These are phyloP conservation scores for Leptura quadrifasciata DNA, from an alignment of 2,888 invertebrate genomes.

Conservation along the genomic window DNA sequence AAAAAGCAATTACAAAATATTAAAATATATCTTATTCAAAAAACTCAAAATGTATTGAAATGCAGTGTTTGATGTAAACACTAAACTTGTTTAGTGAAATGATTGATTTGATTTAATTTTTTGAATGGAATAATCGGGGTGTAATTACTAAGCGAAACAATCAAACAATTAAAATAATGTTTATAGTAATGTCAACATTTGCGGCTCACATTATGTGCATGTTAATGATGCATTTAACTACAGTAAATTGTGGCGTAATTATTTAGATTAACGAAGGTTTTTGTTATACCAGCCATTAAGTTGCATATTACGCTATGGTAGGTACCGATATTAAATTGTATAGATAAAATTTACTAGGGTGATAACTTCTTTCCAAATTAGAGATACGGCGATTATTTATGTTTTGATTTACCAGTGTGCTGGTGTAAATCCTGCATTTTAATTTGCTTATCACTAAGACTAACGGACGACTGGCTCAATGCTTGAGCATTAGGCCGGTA, in stretches of 20 bases:
- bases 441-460: too few relatives aligned
- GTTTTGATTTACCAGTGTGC: too few relatives aligned
- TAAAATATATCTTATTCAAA: too few relatives aligned
- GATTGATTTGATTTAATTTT: too few relatives aligned
- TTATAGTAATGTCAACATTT: conserved; percentile 43
- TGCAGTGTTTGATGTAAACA: too few relatives aligned
- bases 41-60: too few relatives aligned
- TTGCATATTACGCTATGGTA: background rate
- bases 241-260: conserved; percentile 33
- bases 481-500: too few relatives aligned
- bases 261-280: conserved; percentile 34
- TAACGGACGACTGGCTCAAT: too few relatives aligned
- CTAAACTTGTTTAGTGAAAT: too few relatives aligned
- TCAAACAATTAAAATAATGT: conserved; percentile 47
- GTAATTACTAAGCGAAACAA: conserved; percentile 30
- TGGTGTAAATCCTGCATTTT: too few relatives aligned
- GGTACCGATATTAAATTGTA: background rate
- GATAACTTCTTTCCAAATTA: background rate
- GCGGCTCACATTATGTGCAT: conserved; percentile 27
- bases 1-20: too few relatives aligned
- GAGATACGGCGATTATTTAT: background rate
- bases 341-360: background rate
- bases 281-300: conserved; percentile 9
- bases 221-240: conserved; percentile 48
- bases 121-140: background rate